Conservation (phyloP, 2,888 invertebrate genomes). For the Metalampra italica region DNA sequence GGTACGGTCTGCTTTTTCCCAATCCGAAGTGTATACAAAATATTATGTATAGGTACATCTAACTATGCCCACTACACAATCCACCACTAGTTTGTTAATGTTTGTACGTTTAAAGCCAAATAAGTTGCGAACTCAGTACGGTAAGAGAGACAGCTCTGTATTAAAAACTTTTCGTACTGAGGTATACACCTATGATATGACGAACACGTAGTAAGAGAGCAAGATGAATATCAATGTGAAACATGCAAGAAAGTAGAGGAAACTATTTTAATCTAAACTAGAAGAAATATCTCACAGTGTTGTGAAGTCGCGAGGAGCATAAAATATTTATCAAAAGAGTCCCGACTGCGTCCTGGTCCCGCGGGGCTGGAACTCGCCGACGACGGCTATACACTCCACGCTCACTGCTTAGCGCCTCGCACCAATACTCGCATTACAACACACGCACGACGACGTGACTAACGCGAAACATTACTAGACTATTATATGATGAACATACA, state of each 20-base stretch:
- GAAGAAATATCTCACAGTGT: conserved; percentile 52
- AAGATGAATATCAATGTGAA: conserved; percentile 49
- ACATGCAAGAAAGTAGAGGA: conserved; percentile 38
- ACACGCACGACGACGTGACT: conserved; percentile 26
- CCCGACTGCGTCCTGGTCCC: conserved; percentile 50
- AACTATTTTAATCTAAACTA: conserved; percentile 56
- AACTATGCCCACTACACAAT: no score
- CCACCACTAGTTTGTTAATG: no score
- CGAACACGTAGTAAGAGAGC: conserved; percentile 19
- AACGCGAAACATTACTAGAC: conserved; percentile 10
- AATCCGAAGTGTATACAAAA: background rate
- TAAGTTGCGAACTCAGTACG: no score
- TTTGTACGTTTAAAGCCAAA: no score
- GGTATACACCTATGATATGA: background rate
- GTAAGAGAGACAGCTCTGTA: no score
- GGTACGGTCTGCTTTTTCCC: conserved; percentile 6
- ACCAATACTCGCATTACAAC: no score
- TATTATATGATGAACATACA: no score
- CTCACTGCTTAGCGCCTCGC: conserved; percentile 61
- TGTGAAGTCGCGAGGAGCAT: conserved; percentile 58
- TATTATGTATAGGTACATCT: background rate
- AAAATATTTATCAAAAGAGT: conserved; percentile 77
- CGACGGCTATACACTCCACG: conserved; percentile 30
- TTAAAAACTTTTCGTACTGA: no score
- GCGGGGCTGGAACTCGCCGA: conserved; percentile 27